phyloP scores from a whole-genome alignment of 2,888 invertebrate species.

The Frankliniella fusca region DNA sequence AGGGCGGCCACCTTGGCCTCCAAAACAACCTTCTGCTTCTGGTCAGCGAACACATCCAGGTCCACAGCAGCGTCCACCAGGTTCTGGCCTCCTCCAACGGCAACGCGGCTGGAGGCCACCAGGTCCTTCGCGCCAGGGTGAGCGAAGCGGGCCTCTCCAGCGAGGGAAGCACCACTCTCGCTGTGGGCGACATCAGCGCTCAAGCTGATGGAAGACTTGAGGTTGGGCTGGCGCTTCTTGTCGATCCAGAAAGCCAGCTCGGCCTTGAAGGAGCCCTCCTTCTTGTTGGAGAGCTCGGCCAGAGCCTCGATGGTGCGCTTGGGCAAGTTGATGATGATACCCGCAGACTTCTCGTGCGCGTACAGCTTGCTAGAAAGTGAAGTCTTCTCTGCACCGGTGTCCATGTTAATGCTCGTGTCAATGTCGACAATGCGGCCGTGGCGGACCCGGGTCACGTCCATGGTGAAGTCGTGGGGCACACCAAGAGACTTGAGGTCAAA shows the following conservation, averaged over 20 bases:
- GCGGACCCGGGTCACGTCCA: conserved; percentile 33
- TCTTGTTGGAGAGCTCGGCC: conserved; percentile 47
- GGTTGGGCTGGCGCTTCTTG: conserved; percentile 64
- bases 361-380: conserved; percentile 50
- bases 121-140: conserved; percentile 59
- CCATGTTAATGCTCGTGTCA: not conserved
- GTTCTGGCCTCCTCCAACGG: conserved; percentile 36
- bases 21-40: conserved; percentile 55
- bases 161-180: conserved; percentile 49
- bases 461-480: conserved; percentile 62
- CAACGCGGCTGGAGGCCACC: conserved; percentile 48
- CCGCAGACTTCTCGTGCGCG: conserved; percentile 59
- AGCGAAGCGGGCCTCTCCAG: conserved; percentile 59
- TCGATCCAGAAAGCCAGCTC: conserved; percentile 65
- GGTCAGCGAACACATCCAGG: conserved; percentile 58
- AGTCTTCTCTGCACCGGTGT: not conserved
- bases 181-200: conserved; percentile 53
- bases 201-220: conserved; percentile 59
- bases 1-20: conserved; percentile 43
- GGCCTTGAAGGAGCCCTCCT: conserved; percentile 57
- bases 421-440: conserved; percentile 19
- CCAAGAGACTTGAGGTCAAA: conserved; percentile 71
- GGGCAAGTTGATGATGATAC: conserved; percentile 61
- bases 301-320: conserved; percentile 64
- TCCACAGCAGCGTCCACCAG: conserved; percentile 49